Percentiles rank a stretch among this genome's conserved stretches.
phyloP scores from a whole-genome alignment of 2,888 invertebrate species.

The Cancer borealis region DNA sequence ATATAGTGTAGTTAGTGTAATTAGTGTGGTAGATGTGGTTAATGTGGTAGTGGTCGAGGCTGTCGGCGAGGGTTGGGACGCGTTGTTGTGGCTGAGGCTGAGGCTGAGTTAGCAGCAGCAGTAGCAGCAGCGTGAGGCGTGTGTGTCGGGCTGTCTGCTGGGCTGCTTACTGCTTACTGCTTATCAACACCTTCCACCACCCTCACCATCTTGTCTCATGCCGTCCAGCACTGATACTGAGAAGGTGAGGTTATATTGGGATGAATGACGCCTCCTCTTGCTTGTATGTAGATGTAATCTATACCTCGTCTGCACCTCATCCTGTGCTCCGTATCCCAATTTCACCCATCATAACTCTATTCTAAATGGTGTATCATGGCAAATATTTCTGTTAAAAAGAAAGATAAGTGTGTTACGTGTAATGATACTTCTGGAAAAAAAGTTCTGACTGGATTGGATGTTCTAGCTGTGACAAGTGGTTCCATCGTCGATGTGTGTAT shows the following conservation, averaged over 20 bases:
- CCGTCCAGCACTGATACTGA: slow-evolving; percentile 29
- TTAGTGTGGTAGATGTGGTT: neutral
- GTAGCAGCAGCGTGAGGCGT: neutral
- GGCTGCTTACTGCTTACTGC: neutral
- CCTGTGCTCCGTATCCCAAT: too few relatives aligned
- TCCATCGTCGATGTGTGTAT: too few relatives aligned
- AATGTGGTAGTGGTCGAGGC: neutral
- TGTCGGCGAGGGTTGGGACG: neutral
- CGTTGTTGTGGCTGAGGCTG: neutral
- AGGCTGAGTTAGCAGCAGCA: neutral
- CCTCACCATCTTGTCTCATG: neutral
- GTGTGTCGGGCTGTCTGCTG: neutral
- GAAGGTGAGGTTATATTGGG: neutral
- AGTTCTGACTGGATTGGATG: too few relatives aligned
- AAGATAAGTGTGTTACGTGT: too few relatives aligned
- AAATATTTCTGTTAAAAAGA: too few relatives aligned
- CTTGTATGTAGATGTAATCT: neutral
- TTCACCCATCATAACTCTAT: too few relatives aligned
- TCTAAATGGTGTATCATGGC: too few relatives aligned
- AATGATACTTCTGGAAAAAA: too few relatives aligned
- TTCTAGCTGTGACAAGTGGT: too few relatives aligned
- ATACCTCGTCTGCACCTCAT: too few relatives aligned
- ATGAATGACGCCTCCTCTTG: neutral
- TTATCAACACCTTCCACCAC: neutral
- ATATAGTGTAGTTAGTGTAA: neutral